phyloP scores from a whole-genome alignment of 1,140 invertebrate species.

The Leptestheria dahalacensis region DNA sequence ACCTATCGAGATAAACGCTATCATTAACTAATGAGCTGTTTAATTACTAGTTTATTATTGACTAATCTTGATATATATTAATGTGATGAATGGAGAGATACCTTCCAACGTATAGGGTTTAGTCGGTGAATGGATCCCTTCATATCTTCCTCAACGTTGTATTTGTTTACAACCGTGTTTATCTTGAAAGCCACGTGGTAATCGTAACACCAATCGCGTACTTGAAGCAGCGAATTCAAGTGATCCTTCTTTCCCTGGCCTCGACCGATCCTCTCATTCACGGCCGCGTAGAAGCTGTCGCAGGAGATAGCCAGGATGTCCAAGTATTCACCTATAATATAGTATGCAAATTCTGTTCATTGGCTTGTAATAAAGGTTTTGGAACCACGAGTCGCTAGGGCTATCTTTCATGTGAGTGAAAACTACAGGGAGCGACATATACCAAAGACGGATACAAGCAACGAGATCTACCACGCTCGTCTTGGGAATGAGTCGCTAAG shows the following conservation, averaged over 20 bases:
- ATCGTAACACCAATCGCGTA: constrained; percentile 29
- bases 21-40: background rate
- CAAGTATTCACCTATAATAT: constrained; percentile 20
- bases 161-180: constrained; percentile 35
- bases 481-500: too few species aligned
- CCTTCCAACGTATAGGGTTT: constrained; percentile 32
- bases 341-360: too few species aligned
- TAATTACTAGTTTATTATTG: constrained; percentile 1
- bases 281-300: constrained; percentile 31
- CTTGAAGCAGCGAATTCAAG: constrained; percentile 26
- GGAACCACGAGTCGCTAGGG: too few species aligned
- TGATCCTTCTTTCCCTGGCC: constrained; percentile 29
- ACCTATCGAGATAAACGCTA: constrained; percentile 25
- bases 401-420: too few species aligned
- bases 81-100: constrained; percentile 18
- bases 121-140: constrained; percentile 26
- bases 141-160: constrained; percentile 35
- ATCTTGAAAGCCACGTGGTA: constrained; percentile 35
- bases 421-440: too few species aligned
- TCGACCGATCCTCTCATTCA: constrained; percentile 29
- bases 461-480: too few species aligned
- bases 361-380: too few species aligned
- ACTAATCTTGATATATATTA: background rate
- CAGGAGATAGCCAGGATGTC: constrained; percentile 33
- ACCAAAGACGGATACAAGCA: too few species aligned